Conservation (phyloP, 2,113 vertebrate species). For the Anas platyrhynchos region DNA sequence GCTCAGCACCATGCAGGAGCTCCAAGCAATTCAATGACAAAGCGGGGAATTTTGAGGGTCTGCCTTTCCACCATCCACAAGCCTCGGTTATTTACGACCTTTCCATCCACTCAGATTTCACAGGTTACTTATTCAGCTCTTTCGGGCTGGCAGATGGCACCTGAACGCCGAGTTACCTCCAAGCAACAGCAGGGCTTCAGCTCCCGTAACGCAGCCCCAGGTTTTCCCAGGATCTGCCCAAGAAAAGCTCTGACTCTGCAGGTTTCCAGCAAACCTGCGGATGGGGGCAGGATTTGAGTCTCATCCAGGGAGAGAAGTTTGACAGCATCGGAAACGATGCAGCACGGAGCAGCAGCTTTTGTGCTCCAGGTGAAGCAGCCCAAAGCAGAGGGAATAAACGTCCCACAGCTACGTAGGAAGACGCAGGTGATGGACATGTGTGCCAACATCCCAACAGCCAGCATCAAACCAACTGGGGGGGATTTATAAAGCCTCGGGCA, state of each 20-base stretch:
- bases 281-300: background rate
- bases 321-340: background rate
- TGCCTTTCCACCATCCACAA: background rate
- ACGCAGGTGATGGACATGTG: fast-evolving
- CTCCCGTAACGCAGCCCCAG: background rate
- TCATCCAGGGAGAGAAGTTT: background rate
- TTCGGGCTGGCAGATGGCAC: background rate
- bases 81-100: background rate
- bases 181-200: background rate
- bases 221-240: background rate
- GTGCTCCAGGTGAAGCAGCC: background rate
- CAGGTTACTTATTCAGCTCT: background rate
- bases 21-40: background rate
- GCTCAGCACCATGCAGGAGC: background rate
- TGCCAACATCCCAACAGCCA: background rate
- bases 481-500: background rate
- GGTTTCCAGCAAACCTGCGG: background rate
- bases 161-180: background rate
- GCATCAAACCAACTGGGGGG: fast-evolving
- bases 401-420: background rate
- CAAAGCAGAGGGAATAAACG: background rate
- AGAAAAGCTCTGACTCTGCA: background rate
- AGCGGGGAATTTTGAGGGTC: background rate
- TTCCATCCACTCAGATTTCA: background rate
- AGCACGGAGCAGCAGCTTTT: background rate